phyloP scores from a whole-genome alignment of 2,797 vertebrate genomes.

The Enteromius paludinosus region DNA sequence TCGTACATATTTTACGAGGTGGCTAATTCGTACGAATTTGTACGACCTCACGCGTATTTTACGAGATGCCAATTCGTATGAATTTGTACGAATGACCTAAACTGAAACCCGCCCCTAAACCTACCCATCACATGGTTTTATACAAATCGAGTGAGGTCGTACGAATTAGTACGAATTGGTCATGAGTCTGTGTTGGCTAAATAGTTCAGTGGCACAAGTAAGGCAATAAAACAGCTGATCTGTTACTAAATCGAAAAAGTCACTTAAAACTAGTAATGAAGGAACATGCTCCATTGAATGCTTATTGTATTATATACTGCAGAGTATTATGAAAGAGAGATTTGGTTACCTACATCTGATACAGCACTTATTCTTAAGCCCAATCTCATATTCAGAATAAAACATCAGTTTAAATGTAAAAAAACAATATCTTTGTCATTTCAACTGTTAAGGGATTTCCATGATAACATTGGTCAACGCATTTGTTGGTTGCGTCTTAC shows the following conservation, averaged over 20 bases:
- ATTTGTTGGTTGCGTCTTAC: background rate
- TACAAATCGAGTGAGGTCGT: too few relatives aligned
- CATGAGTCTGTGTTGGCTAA: too few relatives aligned
- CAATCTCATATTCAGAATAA: background rate
- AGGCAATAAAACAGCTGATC: too few relatives aligned
- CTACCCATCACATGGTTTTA: too few relatives aligned
- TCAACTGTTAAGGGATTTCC: background rate
- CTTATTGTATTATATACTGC: background rate
- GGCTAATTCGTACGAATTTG: too few relatives aligned
- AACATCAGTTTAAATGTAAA: background rate
- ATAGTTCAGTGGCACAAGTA: background rate
- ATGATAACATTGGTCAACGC: background rate
- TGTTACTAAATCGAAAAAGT: background rate
- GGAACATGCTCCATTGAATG: background rate
- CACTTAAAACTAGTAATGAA: background rate
- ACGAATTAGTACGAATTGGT: too few relatives aligned
- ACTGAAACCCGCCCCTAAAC: too few relatives aligned
- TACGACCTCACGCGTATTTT: too few relatives aligned
- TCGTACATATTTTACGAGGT: too few relatives aligned
- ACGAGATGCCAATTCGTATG: too few relatives aligned
- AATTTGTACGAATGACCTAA: too few relatives aligned
- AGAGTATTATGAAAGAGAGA: background rate
- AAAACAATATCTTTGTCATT: background rate
- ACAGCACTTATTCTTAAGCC: background rate
- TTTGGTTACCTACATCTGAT: background rate